Evolutionary conservation across 2,888 invertebrate genomes (phyloP).

Genomic region (Rapana venosa): DNA sequence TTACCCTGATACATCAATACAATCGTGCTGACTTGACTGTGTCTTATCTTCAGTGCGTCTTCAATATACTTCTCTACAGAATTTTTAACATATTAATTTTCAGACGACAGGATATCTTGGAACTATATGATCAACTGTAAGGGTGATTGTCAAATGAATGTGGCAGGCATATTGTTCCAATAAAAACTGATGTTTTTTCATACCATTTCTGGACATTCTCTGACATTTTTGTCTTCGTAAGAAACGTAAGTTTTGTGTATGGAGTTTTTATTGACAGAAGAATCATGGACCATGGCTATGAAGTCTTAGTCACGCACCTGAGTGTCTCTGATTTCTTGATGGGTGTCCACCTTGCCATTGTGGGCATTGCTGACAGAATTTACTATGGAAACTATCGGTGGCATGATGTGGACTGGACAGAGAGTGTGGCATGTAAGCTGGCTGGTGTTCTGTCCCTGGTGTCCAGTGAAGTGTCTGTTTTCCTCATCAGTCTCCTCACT

Average conservation of each 20-base stretch:
- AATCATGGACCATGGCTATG: background rate
- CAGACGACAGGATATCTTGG: too few relatives aligned
- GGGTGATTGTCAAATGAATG: too few relatives aligned
- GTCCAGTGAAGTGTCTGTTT: slow-evolving; percentile 83
- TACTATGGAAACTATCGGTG: slow-evolving; percentile 60
- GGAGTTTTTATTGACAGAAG: slow-evolving; percentile 13
- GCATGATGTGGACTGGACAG: slow-evolving; percentile 59
- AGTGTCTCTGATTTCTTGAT: slow-evolving; percentile 53
- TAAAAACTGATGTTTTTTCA: slow-evolving; percentile 20
- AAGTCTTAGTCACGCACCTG: slow-evolving; percentile 46
- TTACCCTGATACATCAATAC: too few relatives aligned
- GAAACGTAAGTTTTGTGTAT: slow-evolving; percentile 37
- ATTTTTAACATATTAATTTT: too few relatives aligned
- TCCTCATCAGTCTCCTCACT: slow-evolving; percentile 76
- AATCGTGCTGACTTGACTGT: too few relatives aligned
- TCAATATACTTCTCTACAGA: too few relatives aligned
- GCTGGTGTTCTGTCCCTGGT: slow-evolving; percentile 60
- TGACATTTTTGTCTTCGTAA: slow-evolving; percentile 13
- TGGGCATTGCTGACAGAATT: slow-evolving; percentile 56
- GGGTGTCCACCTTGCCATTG: slow-evolving; percentile 59
- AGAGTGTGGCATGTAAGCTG: slow-evolving; percentile 55
- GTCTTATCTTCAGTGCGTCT: too few relatives aligned
- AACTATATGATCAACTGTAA: too few relatives aligned
- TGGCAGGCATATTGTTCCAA: too few relatives aligned
- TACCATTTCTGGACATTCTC: slow-evolving; percentile 4